Evolutionary conservation across 2,797 vertebrate species (phyloP), one percentile per base, ranked within the genome.

Genomic region (Takifugu rubripes): DNA sequence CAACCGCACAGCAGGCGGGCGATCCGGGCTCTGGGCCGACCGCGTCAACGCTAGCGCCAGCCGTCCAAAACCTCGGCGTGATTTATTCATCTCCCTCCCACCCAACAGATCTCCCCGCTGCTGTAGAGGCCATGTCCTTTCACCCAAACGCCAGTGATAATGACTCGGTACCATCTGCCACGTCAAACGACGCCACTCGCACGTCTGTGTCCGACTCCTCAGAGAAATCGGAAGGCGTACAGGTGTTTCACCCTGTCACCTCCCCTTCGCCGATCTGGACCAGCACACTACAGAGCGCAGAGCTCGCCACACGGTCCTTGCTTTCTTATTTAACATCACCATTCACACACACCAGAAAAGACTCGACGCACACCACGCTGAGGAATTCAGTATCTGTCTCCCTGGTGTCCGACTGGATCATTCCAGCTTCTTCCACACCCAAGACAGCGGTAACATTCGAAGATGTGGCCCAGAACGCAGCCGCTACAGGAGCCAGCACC

Each of bases 31-130:
- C 31, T 24, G 46, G 54, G 31, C 54, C 65, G 24, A 51, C 70
- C n/a, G 5, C 31, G 3, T n/a, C 61, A 6, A 21, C 61, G 26
- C 44, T 15, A 2, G 29, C 55, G 3, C 45, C 57, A 29, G 63
- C 74, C 25, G 33, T 3, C 33, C 43, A 56, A 17, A 40, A 16
- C 26, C 33, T 49, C 15, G 42, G n/a, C 21, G 2, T 44, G 48
- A 59, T 60, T 40, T 55, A 36, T 25, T 78, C 51, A 9, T 31
- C 56, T 9, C 25, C 59, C 61, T 24, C 68, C 70, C 26, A 51
- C 75, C 10, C 40, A 44, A 16, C 66, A 49, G 61, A 61, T 54
- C 58, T 6, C 1, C 25, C 40, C 47, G 1, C 58, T 21, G 14
- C 51, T 15, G 45, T 24, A 31, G 62, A 56, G 40, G 44, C 64